Evolutionary conservation across 2,888 invertebrate species (phyloP).

Genomic region (Lepas anatifera): DNA sequence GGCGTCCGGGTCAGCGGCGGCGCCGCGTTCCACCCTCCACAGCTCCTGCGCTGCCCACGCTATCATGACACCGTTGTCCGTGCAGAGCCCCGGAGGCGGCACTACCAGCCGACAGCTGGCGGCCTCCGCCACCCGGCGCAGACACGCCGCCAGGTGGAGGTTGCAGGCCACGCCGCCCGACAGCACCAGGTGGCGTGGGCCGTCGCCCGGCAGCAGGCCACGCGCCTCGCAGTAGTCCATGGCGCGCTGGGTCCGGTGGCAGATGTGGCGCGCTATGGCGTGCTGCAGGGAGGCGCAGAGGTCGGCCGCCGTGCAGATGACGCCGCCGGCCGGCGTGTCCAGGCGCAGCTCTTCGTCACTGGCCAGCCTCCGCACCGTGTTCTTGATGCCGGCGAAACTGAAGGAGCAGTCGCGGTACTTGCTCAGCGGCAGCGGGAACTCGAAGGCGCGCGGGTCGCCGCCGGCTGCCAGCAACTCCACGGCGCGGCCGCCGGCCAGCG

Average conservation of each 20-base stretch:
- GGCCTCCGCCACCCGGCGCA: conserved; percentile 52
- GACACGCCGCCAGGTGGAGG: conserved; percentile 56
- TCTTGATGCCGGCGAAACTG: conserved; percentile 74
- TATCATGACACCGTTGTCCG: conserved; percentile 98
- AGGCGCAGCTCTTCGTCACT: conserved; percentile 43
- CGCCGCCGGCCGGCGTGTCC: not conserved
- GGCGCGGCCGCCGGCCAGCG: conserved; percentile 68
- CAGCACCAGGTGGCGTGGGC: conserved; percentile 52
- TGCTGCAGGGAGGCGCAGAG: conserved; percentile 76
- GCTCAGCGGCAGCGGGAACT: conserved; percentile 52
- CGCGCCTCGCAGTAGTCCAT: conserved; percentile 54
- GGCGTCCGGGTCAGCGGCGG: conserved; percentile 43
- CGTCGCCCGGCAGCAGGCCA: conserved; percentile 48
- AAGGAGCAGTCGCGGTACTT: conserved; percentile 70
- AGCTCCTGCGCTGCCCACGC: conserved; percentile 95
- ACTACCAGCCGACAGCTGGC: conserved; percentile 52
- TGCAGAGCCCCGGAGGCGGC: conserved; percentile 76
- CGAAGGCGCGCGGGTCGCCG: conserved; percentile 49
- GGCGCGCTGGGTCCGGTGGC: conserved; percentile 68
- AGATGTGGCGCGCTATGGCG: conserved; percentile 60
- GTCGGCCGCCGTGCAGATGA: conserved; percentile 55
- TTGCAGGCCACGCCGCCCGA: conserved; percentile 97
- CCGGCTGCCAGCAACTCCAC: conserved; percentile 69
- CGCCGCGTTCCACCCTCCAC: conserved; percentile 41
- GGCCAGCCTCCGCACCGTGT: conserved; percentile 44